Evolutionary conservation across 2,797 vertebrate species (phyloP).

Genomic region (Parauchenoglanis ngamensis): DNA sequence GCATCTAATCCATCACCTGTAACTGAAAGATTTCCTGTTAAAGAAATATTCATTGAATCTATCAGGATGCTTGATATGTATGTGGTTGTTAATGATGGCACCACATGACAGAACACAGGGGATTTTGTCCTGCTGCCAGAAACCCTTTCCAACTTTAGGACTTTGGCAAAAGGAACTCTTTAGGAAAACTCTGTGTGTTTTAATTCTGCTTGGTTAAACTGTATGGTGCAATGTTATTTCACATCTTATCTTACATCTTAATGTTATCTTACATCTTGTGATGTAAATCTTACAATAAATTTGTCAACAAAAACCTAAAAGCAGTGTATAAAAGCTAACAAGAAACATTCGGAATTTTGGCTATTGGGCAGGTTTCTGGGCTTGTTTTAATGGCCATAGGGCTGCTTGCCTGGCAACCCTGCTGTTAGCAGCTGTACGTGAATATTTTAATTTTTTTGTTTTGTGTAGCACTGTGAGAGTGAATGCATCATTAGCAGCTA

Average conservation of each 20-base stretch:
- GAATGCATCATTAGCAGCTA: slow-evolving; percentile 1
- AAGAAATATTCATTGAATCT: neutral
- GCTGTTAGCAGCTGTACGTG: slow-evolving; percentile 19
- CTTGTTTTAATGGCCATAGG: slow-evolving; percentile 16
- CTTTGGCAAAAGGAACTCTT: neutral
- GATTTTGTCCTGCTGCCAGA: neutral
- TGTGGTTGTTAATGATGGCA: neutral
- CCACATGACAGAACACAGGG: neutral
- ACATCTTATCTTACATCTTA: too few species aligned
- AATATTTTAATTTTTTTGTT: slow-evolving; percentile 3
- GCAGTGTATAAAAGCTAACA: too few species aligned
- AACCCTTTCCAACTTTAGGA: neutral
- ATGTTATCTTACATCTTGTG: too few species aligned
- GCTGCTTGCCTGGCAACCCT: neutral
- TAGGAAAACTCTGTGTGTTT: neutral
- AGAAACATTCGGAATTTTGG: neutral
- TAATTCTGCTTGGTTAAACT: neutral
- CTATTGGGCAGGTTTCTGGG: neutral
- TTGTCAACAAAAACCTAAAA: neutral
- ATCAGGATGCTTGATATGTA: neutral
- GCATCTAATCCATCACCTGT: neutral
- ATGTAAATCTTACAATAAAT: neutral
- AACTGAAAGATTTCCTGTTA: neutral
- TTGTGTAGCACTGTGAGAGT: slow-evolving; percentile 3
- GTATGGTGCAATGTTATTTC: neutral